Percentiles rank a stretch among this genome's conserved stretches.
These are phyloP conservation scores for Campopleginae sp. DNA, from an alignment of 2,888 invertebrate species.

Conservation along the genomic window DNA sequence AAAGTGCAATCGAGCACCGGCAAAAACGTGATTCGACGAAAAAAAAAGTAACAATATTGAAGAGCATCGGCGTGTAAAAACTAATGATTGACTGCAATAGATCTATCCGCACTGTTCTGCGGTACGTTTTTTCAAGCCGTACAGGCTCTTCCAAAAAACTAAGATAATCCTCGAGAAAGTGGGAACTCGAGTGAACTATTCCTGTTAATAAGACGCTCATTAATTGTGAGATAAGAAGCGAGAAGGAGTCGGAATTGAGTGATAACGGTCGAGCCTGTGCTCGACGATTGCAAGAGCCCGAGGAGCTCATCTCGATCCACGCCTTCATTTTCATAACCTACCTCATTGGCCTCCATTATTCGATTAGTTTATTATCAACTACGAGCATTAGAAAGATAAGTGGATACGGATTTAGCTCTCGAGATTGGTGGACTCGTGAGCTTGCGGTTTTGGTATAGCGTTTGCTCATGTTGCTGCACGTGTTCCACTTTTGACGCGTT, in stretches of 20 bases:
- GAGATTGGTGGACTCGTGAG: not conserved
- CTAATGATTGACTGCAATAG: constrained; percentile 27
- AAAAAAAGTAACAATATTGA: constrained; percentile 49
- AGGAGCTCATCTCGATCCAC: not conserved
- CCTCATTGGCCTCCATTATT: not conserved
- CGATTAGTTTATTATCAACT: not conserved
- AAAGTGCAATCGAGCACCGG: constrained; percentile 35
- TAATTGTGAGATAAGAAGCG: not conserved
- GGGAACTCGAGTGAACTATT: not conserved
- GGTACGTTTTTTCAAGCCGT: not conserved
- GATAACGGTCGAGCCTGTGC: not conserved
- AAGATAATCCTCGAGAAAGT: not conserved
- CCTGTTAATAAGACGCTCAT: not conserved
- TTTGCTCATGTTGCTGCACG: not conserved
- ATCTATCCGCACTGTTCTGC: constrained; percentile 3
- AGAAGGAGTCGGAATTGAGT: not conserved
- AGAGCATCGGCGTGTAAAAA: constrained; percentile 28
- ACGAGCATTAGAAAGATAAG: not conserved
- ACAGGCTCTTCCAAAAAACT: not conserved
- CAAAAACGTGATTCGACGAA: constrained; percentile 57
- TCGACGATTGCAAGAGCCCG: not conserved
- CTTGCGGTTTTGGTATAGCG: not conserved
- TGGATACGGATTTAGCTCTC: not conserved
- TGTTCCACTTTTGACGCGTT: not conserved
- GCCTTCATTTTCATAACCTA: not conserved